Conservation (phyloP, 2,797 vertebrate genomes). For the Columba guinea region DNA sequence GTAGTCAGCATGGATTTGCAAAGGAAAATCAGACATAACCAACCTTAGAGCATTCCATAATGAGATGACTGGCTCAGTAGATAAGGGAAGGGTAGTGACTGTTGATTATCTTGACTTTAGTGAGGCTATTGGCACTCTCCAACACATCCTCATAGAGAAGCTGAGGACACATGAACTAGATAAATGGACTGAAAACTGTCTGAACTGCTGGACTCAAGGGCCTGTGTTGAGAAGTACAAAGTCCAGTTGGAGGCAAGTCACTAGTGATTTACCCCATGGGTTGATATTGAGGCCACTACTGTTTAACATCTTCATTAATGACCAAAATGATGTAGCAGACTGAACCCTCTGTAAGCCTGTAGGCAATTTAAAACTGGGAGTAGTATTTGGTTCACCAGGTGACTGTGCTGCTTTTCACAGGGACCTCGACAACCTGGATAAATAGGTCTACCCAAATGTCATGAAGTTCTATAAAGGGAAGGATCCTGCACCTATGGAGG, state of each 20-base stretch:
- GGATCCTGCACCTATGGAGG: not conserved
- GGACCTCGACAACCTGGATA: not conserved
- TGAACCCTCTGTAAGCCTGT: not conserved
- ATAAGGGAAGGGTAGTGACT: not conserved
- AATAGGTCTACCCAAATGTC: not conserved
- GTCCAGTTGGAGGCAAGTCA: not conserved
- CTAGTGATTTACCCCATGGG: not conserved
- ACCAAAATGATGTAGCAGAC: not conserved
- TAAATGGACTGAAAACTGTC: not conserved
- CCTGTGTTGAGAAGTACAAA: not conserved
- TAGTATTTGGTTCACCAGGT: not conserved
- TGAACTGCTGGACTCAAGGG: not conserved
- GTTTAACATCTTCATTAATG: not conserved
- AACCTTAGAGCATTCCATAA: not conserved
- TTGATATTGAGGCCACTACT: not conserved
- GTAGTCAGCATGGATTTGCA: not conserved
- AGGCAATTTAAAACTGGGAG: not conserved
- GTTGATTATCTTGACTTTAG: not conserved
- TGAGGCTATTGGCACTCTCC: not conserved
- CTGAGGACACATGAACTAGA: not conserved
- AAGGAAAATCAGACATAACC: not conserved
- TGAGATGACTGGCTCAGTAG: not conserved
- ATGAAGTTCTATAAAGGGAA: not conserved
- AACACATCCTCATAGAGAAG: not conserved
- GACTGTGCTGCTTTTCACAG: not conserved